These are phyloP conservation scores for Numenius arquata DNA, from an alignment of 2,113 vertebrate genomes.

Conservation along the genomic window DNA sequence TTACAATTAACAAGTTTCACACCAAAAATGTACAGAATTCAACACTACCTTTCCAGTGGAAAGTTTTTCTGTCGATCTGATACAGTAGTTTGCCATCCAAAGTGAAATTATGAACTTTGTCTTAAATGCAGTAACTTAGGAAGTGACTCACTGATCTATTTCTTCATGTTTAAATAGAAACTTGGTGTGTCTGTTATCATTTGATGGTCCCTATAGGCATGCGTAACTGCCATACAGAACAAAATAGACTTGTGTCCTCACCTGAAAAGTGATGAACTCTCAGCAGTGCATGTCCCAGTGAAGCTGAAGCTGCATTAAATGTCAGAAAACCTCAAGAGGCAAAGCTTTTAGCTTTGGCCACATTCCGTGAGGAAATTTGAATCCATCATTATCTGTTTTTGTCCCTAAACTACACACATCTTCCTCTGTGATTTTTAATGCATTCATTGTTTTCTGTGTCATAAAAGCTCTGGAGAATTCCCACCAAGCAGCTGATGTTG, in stretches of 20 bases:
- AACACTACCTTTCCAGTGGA: neutral
- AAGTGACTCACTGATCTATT: neutral
- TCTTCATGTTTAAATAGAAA: neutral
- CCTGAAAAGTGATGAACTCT: neutral
- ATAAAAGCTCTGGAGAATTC: neutral
- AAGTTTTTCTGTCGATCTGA: neutral
- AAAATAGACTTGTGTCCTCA: neutral
- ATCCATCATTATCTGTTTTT: fast-evolving
- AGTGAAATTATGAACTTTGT: neutral
- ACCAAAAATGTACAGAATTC: neutral
- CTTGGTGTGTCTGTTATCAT: neutral
- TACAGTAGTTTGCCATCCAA: neutral
- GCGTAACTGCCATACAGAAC: neutral
- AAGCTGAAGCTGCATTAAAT: neutral
- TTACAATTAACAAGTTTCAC: neutral
- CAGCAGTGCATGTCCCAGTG: neutral
- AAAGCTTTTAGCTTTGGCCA: neutral
- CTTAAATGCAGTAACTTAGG: neutral
- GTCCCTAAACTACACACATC: neutral
- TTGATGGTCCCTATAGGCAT: neutral
- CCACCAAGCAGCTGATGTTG: neutral
- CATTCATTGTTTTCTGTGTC: neutral
- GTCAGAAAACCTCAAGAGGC: neutral
- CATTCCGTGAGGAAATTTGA: neutral
- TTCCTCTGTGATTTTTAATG: neutral